These are phyloP conservation scores for Drosophila pectinifera DNA, from an alignment of 1,140 invertebrate species.

Conservation along the genomic window DNA sequence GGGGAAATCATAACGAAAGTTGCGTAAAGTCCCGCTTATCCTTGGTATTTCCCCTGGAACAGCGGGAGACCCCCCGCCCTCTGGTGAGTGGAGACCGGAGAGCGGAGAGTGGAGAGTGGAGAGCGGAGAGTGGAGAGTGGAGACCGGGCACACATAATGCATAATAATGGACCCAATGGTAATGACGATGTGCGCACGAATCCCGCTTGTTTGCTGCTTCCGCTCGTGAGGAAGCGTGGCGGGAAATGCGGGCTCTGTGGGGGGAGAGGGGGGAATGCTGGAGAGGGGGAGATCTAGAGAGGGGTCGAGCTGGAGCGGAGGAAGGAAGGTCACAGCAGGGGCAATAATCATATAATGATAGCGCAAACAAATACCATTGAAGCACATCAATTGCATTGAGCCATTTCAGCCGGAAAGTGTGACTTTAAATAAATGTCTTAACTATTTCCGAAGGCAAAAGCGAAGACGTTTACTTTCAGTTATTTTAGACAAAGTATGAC, in stretches of 20 bases:
- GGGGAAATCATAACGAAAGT: slow-evolving; percentile 1
- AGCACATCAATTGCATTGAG: slow-evolving; percentile 9
- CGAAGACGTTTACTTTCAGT: too few species aligned
- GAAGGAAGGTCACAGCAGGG: slow-evolving; percentile 24
- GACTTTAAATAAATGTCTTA: slow-evolving; percentile 7
- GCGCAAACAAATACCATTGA: slow-evolving; percentile 14
- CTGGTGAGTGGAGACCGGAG: background rate
- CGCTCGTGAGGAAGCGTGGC: slow-evolving; percentile 15
- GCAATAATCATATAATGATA: slow-evolving; percentile 36
- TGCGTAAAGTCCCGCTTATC: slow-evolving; percentile 27
- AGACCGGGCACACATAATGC: slow-evolving; percentile 50
- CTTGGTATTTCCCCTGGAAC: slow-evolving; percentile 5
- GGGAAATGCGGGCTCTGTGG: slow-evolving; percentile 6
- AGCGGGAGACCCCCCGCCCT: slow-evolving; percentile 7
- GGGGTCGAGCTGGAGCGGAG: too few species aligned
- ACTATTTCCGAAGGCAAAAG: too few species aligned
- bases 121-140: slow-evolving; percentile 33
- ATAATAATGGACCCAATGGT: slow-evolving; percentile 44
- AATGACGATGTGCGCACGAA: slow-evolving; percentile 43
- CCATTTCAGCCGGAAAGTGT: slow-evolving; percentile 1
- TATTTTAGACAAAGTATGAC: too few species aligned
- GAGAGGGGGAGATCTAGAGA: too few species aligned
- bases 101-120: slow-evolving; percentile 30
- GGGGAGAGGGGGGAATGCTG: background rate
- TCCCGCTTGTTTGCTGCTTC: slow-evolving; percentile 37